These are phyloP conservation scores for Cladorhizidae sp. DNA, from an alignment of 37 sponge, comb jelly and placozoan genomes.

Conservation along the genomic window DNA sequence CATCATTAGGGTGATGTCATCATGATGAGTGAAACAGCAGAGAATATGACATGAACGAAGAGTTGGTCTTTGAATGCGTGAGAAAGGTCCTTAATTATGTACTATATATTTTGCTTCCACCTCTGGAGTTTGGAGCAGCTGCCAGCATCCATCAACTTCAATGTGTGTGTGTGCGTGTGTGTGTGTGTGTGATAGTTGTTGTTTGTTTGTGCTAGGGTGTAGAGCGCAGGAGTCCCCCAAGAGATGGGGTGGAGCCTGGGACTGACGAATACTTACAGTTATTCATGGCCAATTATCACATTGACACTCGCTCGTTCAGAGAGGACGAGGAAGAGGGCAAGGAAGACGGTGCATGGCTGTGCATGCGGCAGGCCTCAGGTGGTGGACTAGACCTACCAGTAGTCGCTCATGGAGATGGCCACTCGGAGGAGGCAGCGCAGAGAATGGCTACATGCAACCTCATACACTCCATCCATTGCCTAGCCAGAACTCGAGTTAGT, in stretches of 20 bases:
- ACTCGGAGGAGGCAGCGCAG: not conserved
- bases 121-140: no score
- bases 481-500: no score
- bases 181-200: no score
- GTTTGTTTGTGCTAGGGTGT: not conserved
- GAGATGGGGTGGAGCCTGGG: not conserved
- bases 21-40: no score
- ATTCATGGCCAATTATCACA: not conserved
- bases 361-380: not conserved
- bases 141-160: no score
- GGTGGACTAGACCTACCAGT: not conserved
- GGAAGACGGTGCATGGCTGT: no score
- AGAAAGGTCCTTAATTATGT: no score
- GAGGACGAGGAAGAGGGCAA: not conserved
- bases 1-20: no score
- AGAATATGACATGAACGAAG: no score
- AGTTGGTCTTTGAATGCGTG: no score
- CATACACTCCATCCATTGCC: not conserved
- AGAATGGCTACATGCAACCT: constrained; percentile 16
- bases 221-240: not conserved
- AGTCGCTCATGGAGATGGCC: constrained; percentile 22
- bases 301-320: not conserved
- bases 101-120: no score
- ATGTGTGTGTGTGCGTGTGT: no score
- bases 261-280: not conserved